Base-by-base conservation (phyloP, 2,797 vertebrate genomes). In the Gallinago solitaria region DNA sequence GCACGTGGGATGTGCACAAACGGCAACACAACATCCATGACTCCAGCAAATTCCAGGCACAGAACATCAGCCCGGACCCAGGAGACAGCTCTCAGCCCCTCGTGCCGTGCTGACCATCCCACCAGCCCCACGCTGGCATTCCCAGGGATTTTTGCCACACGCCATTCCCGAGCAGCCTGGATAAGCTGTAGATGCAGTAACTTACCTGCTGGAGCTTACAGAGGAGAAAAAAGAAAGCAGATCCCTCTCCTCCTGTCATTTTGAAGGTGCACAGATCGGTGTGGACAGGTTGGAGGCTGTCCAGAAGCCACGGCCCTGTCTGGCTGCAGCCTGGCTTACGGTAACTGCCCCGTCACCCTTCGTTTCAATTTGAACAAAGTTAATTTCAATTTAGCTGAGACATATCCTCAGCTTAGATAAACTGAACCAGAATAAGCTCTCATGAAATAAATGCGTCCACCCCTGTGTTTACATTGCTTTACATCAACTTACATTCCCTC, bases 1-100 rank as follows among this genome's bases (percentile, higher is more conserved):
- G 71, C 18, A 11, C 0, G 1, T 2, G 61, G 8, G n/a, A 9
- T 2, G 0, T 0, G 9, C 63, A 39, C 28, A 41, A 57, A 45
- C 23, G 30, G 28, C 70, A 91, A 39, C 6, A n/a, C 39, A 19
- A 56, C 3, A 1, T 13, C 3, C 13, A 9, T 1, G 11, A 4
- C 59, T 33, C 43, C 82, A 59, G 54, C 68, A 43, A 54, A 10
- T 32, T 28, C 57, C 59, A 17, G 54, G 18, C 2, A 4, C n/a
- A 24, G 47, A 64, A 76, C 80, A 56, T 5, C 87, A 74, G 54
- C 68, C 68, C 73, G 54, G 54, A 43, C 9, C 30, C 61, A 47
- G 39, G 45, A 78, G n/a, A n/a, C 4, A 12, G 19, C 37, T 60
- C 24, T 51, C 57, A 65, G 35, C 47, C 33, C 32, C 37, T n/a